Evolutionary conservation across 1,140 invertebrate genomes (phyloP).

Genomic region (Bombus confusus): DNA sequence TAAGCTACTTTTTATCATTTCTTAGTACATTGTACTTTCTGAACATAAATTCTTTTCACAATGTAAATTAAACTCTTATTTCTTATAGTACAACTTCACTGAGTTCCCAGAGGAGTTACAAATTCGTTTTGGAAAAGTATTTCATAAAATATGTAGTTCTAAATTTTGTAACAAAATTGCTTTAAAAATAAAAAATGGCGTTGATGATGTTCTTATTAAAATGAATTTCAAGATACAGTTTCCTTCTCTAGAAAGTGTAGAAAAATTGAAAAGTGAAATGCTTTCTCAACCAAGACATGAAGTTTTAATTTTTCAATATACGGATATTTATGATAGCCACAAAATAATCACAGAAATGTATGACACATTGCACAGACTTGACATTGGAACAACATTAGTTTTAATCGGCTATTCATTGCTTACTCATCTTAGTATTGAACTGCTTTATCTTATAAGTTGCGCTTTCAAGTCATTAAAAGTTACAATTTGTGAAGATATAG

Average conservation of each 20-base stretch:
- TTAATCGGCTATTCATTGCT: conserved; percentile 79
- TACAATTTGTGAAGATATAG: conserved; percentile 61
- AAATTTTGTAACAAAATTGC: conserved; percentile 75
- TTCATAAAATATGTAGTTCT: conserved; percentile 73
- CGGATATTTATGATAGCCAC: conserved; percentile 56
- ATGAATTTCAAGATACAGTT: conserved; percentile 54
- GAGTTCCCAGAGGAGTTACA: conserved; percentile 52
- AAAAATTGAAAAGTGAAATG: conserved; percentile 45
- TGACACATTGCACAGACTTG: conserved; percentile 60
- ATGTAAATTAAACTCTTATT: conserved; percentile 31
- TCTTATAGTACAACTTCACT: conserved; percentile 49
- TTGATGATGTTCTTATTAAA: conserved; percentile 58
- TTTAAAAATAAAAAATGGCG: conserved; percentile 60
- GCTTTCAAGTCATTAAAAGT: conserved; percentile 74
- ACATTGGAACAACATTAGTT: conserved; percentile 66
- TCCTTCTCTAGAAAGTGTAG: conserved; percentile 58
- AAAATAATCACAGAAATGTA: conserved; percentile 64
- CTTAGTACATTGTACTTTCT: conserved; percentile 15
- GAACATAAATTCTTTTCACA: conserved; percentile 1
- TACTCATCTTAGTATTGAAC: conserved; percentile 78
- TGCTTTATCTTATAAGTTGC: conserved; percentile 75
- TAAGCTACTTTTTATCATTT: conserved; percentile 28
- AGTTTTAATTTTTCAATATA: conserved; percentile 72
- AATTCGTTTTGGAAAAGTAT: conserved; percentile 72
- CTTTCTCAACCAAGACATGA: conserved; percentile 31